These are phyloP conservation scores for Opisthocomus hoazin DNA, from an alignment of 2,113 vertebrate genomes.

Conservation along the genomic window DNA sequence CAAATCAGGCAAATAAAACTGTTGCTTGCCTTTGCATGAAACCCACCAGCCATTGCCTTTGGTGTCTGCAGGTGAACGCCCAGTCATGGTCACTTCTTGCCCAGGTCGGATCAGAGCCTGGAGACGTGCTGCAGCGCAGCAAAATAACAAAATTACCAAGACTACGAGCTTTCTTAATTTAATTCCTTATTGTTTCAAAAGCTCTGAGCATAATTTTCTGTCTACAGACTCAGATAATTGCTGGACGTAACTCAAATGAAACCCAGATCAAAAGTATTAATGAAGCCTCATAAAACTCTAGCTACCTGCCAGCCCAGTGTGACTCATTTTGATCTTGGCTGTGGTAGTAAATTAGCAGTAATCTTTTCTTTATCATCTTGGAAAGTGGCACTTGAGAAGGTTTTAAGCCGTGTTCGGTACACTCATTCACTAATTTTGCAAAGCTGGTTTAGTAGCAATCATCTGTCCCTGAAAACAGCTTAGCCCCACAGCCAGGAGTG, in stretches of 20 bases:
- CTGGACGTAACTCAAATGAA: background rate
- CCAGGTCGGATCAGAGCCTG: background rate
- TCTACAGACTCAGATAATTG: background rate
- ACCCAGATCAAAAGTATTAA: background rate
- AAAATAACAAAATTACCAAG: background rate
- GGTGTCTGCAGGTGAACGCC: background rate
- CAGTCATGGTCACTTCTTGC: background rate
- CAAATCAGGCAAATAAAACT: background rate
- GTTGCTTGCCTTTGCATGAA: background rate
- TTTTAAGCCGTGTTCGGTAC: background rate
- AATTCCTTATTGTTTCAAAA: background rate
- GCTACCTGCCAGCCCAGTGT: background rate
- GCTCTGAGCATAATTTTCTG: background rate
- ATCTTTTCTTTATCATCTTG: slow-evolving; percentile 26
- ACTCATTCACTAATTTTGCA: background rate
- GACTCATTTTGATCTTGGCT: background rate
- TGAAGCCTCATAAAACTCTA: background rate
- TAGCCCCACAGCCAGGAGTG: background rate
- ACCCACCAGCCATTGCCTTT: background rate
- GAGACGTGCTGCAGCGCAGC: background rate
- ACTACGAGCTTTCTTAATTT: background rate
- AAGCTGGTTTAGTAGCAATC: background rate
- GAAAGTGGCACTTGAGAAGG: background rate
- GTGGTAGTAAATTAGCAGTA: background rate
- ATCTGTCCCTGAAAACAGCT: background rate